These are phyloP conservation scores for Pelagia noctiluca DNA, from an alignment of 30 jellyfish, hydroid and myxozoan genomes.

Conservation along the genomic window DNA sequence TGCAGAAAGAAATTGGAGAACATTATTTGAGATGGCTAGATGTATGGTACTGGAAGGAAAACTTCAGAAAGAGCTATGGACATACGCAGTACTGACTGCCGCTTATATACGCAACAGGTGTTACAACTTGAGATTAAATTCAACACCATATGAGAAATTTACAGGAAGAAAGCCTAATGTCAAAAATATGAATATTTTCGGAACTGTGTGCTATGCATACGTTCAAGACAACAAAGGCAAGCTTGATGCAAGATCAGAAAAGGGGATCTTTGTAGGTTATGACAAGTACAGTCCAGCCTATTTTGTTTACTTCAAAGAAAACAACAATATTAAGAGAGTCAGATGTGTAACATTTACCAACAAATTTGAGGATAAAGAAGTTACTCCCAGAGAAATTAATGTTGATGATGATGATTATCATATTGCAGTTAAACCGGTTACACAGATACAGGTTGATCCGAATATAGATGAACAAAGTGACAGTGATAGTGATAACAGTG, in stretches of 20 bases:
- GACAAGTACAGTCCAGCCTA: conserved; percentile 64
- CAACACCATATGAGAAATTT: conserved; percentile 50
- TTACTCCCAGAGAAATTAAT: not conserved
- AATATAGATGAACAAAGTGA: not conserved
- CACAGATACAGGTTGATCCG: conserved; percentile 1
- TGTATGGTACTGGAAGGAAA: conserved; percentile 53
- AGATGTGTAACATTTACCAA: conserved; percentile 36
- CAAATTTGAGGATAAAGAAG: not conserved
- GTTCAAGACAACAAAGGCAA: conserved; percentile 26
- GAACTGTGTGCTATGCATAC: conserved; percentile 70
- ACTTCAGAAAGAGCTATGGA: conserved; percentile 67
- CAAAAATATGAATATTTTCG: conserved; percentile 58
- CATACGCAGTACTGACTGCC: conserved; percentile 82
- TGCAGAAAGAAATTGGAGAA: conserved; percentile 82
- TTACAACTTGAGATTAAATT: conserved; percentile 17
- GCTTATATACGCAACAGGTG: conserved; percentile 78
- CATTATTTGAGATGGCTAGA: conserved; percentile 85
- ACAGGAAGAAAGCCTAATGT: conserved; percentile 66
- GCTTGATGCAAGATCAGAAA: conserved; percentile 48
- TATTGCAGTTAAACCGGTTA: not conserved
- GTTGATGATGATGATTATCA: conserved; percentile 2
- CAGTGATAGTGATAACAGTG: not conserved
- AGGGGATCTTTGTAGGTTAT: conserved; percentile 55
- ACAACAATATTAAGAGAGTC: conserved; percentile 14
- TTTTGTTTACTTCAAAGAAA: conserved; percentile 38